These are phyloP conservation scores for Thysanoteuthis rhombus DNA, from an alignment of 2,888 invertebrate species.

Conservation along the genomic window DNA sequence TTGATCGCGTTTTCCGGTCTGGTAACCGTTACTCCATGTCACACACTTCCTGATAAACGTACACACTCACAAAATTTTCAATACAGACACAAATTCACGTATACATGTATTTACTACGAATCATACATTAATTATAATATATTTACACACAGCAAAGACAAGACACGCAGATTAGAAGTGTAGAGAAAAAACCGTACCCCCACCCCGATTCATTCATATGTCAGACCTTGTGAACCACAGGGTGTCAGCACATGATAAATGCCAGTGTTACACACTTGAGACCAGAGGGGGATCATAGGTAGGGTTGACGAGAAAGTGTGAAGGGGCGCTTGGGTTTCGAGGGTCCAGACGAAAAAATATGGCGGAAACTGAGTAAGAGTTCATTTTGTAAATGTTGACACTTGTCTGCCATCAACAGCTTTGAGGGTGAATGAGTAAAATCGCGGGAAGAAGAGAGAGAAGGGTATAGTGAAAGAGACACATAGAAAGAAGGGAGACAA, in stretches of 20 bases:
- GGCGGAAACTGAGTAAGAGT: not conserved
- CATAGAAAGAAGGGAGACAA: no score
- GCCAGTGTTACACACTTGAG: not conserved
- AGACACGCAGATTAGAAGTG: not conserved
- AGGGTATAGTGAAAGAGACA: no score
- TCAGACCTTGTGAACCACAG: not conserved
- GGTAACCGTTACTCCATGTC: no score
- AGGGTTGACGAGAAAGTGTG: not conserved
- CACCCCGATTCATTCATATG: not conserved
- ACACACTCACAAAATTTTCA: no score
- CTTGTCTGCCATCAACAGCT: not conserved
- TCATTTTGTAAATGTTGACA: not conserved
- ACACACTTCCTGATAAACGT: no score
- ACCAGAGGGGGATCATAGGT: not conserved
- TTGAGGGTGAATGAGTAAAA: not conserved
- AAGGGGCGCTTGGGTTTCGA: not conserved
- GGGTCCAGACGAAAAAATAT: conserved; percentile 1
- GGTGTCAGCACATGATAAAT: not conserved
- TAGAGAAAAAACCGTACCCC: not conserved
- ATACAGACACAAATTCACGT: not conserved
- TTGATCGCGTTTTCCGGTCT: no score
- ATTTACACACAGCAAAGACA: not conserved
- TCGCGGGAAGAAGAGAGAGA: not conserved
- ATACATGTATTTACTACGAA: not conserved
- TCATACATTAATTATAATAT: not conserved